A percentile compares a stretch with the other conserved stretches of the same genome.
These are phyloP conservation scores for Carollia perspicillata DNA, from an alignment of 2,113 vertebrate species.

Conservation along the genomic window DNA sequence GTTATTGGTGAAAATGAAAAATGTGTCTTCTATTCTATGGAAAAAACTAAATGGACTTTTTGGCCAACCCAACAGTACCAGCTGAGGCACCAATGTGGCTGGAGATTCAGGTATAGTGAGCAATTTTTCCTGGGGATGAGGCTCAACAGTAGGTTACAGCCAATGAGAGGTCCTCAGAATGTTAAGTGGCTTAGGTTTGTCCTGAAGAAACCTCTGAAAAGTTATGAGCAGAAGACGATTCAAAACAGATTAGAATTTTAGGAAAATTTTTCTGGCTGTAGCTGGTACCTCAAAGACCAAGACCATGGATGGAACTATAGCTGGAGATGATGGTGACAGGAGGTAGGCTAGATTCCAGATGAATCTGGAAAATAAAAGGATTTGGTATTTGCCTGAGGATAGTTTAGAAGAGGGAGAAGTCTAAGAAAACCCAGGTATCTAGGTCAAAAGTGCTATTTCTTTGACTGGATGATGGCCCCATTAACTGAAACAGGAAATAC, in stretches of 20 bases:
- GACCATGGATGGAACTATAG: background rate
- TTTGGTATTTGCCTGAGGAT: background rate
- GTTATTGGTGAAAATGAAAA: too few relatives aligned
- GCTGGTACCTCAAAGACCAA: background rate
- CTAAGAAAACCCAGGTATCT: background rate
- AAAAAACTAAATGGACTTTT: too few relatives aligned
- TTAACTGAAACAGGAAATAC: background rate
- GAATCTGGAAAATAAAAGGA: background rate
- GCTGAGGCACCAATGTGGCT: background rate
- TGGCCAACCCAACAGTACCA: too few relatives aligned
- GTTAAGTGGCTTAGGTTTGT: background rate
- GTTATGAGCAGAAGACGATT: background rate
- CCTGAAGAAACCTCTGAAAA: background rate
- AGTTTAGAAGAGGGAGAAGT: background rate
- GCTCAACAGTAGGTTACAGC: background rate
- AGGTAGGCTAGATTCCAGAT: background rate
- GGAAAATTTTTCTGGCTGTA: background rate
- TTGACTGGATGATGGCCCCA: background rate
- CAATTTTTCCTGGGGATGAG: background rate
- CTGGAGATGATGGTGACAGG: background rate
- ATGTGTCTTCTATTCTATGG: too few relatives aligned
- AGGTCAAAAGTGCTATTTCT: background rate
- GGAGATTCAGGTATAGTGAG: background rate
- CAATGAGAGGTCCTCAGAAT: background rate
- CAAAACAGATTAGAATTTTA: background rate